These are phyloP conservation scores for Anas platyrhynchos DNA, from an alignment of 2,113 vertebrate species.

Conservation along the genomic window DNA sequence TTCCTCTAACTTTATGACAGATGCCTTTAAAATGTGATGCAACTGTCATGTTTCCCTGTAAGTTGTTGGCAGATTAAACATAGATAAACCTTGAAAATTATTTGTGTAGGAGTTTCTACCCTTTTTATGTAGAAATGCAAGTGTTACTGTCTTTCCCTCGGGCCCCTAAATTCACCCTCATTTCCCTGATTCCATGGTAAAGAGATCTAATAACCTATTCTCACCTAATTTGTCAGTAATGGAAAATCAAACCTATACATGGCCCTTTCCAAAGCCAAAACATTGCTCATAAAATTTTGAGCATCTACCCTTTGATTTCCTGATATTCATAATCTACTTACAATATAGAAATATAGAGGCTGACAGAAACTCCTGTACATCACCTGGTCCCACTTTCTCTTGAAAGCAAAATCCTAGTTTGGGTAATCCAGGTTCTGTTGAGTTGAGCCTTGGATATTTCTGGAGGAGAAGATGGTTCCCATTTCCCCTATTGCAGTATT, in stretches of 20 bases:
- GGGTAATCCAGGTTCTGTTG: neutral
- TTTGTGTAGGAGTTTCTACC: fast-evolving
- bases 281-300: neutral
- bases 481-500: neutral
- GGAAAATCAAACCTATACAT: neutral
- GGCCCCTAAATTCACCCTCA: neutral
- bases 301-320: neutral
- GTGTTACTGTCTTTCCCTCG: fast-evolving
- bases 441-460: neutral
- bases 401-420: neutral
- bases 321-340: neutral
- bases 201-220: neutral
- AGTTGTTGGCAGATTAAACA: neutral
- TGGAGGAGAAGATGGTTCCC: neutral
- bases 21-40: neutral
- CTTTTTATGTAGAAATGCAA: neutral
- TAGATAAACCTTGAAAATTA: neutral
- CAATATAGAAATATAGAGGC: neutral
- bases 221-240: neutral
- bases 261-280: neutral
- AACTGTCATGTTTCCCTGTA: neutral
- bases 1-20: neutral
- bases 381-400: neutral
- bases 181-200: neutral
- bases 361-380: neutral